Evolutionary conservation across 92 coral and sea anemone genomes (phyloP).

Genomic region (Virgularia gustaviana): DNA sequence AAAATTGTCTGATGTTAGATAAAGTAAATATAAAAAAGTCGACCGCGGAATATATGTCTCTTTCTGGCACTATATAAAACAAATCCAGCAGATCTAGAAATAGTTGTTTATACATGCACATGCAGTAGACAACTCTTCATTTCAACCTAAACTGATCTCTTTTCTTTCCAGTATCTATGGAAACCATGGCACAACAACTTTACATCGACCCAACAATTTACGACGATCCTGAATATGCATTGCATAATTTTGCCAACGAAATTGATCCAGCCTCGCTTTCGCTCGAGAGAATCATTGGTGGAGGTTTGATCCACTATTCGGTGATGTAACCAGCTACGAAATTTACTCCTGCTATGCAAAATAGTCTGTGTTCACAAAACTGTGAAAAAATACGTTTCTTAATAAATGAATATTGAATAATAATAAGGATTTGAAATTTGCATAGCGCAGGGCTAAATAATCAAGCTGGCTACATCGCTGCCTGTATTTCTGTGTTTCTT

Average conservation of each 20-base stretch:
- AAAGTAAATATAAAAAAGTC: no score
- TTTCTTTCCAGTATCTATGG: constrained; percentile 15
- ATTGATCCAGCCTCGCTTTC: constrained; percentile 64
- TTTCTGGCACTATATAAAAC: no score
- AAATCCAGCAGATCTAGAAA: not conserved
- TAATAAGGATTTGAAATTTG: no score
- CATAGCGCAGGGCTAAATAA: no score
- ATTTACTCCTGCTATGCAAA: not conserved
- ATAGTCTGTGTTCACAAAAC: no score
- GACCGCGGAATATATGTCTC: no score
- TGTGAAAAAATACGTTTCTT: no score
- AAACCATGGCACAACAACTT: constrained; percentile 52
- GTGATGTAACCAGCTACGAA: not conserved
- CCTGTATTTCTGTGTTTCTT: not conserved
- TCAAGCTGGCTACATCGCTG: no score
- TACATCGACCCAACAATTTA: constrained; percentile 95
- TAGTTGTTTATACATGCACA: not conserved
- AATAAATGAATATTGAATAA: not conserved
- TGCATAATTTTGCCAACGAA: constrained; percentile 71
- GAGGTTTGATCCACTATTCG: constrained; percentile 46
- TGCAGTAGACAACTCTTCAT: not conserved
- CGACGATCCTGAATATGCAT: constrained; percentile 77
- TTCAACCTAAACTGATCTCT: not conserved
- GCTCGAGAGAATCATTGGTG: constrained; percentile 75
- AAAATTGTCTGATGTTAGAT: no score